Evolutionary conservation across 2,888 invertebrate genomes (phyloP).

Genomic region (Scaptomyza tumidula): DNA sequence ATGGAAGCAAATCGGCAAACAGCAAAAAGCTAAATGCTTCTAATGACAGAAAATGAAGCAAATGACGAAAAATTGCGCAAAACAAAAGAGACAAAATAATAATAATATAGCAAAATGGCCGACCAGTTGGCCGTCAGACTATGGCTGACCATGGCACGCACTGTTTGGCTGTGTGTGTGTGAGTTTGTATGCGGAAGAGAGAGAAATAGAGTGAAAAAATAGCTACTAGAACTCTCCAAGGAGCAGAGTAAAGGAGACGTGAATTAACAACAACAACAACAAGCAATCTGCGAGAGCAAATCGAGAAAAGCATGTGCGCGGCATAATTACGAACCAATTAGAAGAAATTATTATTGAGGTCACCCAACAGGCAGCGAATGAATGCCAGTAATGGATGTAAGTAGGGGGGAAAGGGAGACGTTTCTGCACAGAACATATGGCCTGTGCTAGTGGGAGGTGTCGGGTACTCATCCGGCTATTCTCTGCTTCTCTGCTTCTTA

Average conservation of each 20-base stretch:
- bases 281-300: constrained; percentile 59
- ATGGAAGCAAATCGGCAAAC: constrained; percentile 75
- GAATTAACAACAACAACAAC: constrained; percentile 65
- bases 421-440: constrained; percentile 64
- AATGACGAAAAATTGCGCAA: constrained; percentile 77
- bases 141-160: constrained; percentile 24
- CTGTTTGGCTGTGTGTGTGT: constrained; percentile 18
- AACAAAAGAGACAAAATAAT: constrained; percentile 77
- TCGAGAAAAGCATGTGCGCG: constrained; percentile 79
- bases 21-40: constrained; percentile 81
- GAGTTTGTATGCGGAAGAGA: too few relatives aligned
- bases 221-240: constrained; percentile 35
- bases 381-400: neutral
- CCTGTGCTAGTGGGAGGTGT: constrained; percentile 30
- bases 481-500: constrained; percentile 14
- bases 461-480: constrained; percentile 32
- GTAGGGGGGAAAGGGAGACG: neutral
- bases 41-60: constrained; percentile 78
- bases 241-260: constrained; percentile 37
- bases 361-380: constrained; percentile 36
- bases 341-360: constrained; percentile 81
- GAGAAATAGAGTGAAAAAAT: constrained; percentile 17
- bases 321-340: constrained; percentile 81
- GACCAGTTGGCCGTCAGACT: constrained; percentile 34
- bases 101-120: constrained; percentile 71